phyloP scores from a whole-genome alignment of 2,797 vertebrate species.

The Sandelia bainsii region DNA sequence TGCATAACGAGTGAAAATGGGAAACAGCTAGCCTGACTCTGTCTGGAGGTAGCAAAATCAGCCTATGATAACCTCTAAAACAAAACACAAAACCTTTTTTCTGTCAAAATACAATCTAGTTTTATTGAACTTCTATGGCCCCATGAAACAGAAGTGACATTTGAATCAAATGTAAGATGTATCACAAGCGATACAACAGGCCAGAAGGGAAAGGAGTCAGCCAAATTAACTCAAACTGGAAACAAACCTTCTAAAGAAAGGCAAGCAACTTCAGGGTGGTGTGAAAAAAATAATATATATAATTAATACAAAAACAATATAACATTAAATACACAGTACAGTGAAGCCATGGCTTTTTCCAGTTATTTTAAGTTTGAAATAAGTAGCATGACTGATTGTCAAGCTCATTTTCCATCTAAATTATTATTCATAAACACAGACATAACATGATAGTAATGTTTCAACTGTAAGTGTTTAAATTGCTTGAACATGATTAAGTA shows the following conservation, averaged over 20 bases:
- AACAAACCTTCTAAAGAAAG: conserved; percentile 21
- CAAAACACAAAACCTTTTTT: conserved; percentile 5
- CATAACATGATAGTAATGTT: conserved; percentile 13
- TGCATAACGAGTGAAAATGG: too few relatives aligned
- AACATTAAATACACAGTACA: conserved; percentile 37
- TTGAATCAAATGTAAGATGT: conserved; percentile 27
- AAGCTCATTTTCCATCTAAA: conserved; percentile 33
- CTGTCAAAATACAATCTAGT: conserved; percentile 79
- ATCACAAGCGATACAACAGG: conserved; percentile 27
- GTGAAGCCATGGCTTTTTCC: conserved; percentile 32
- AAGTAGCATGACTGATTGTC: conserved; percentile 61
- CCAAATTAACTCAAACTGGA: conserved; percentile 18
- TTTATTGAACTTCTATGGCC: conserved; percentile 73
- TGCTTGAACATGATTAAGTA: conserved; percentile 30
- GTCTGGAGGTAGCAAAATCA: too few relatives aligned
- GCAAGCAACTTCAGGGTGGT: conserved; percentile 25
- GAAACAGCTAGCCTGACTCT: too few relatives aligned
- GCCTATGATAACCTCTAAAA: neutral
- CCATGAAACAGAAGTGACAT: conserved; percentile 42
- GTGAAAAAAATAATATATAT: conserved; percentile 14
- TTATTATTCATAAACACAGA: conserved; percentile 34
- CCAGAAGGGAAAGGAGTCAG: conserved; percentile 7
- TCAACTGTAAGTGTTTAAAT: conserved; percentile 29
- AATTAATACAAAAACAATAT: conserved; percentile 31
- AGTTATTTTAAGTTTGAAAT: conserved; percentile 35